Base-by-base conservation (phyloP, 2,797 vertebrate genomes). In the Caiman crocodilus region DNA sequence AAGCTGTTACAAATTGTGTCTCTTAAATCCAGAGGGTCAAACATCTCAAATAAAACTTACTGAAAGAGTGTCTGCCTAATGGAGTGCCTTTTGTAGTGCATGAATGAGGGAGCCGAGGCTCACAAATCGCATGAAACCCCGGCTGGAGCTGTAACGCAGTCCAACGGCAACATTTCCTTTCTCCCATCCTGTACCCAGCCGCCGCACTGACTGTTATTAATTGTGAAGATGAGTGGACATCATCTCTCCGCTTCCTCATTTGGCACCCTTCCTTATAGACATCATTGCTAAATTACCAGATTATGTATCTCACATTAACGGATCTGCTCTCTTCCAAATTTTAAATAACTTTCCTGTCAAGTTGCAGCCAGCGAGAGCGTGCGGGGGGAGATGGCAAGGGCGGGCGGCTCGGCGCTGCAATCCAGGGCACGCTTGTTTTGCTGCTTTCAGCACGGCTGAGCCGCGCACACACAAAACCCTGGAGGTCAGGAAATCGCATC, bases 261-360 rank as follows among this genome's bases (percentile, higher is more conserved):
- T 98, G 98, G 97, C 98, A 97, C 93, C 88, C 95, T 93, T 97
- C 97, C 97, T 96, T 86, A 95, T 92, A 96, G 97, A 97, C 94
- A 98, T 98, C 97, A 96, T 87, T 87, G 97, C 97, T 98, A 97
- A 98, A 98, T 98, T 97, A 98, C 95, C 97, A 97, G 97, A 97
- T 98, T 98, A 98, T 97, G 97, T 96, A 97, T 97, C 96, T 98
- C 96, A 9, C 97, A 97, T 97, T 98, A 98, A 97, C 91, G 35
- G 96, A 95, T 97, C 97, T 95, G 94, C 95, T 97, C 94, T 94
- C 97, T 97, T 98, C 97, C 97, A 98, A 97, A 97, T 98, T 97
- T 98, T 97, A 98, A 98, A 97, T 98, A 98, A 98, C 97, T 98
- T 98, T 98, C 96, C 94, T 76, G 42, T 94, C 78, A 95, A 98